Conservation (phyloP, 2,797 vertebrate genomes). For the Nyctalus aviator region DNA sequence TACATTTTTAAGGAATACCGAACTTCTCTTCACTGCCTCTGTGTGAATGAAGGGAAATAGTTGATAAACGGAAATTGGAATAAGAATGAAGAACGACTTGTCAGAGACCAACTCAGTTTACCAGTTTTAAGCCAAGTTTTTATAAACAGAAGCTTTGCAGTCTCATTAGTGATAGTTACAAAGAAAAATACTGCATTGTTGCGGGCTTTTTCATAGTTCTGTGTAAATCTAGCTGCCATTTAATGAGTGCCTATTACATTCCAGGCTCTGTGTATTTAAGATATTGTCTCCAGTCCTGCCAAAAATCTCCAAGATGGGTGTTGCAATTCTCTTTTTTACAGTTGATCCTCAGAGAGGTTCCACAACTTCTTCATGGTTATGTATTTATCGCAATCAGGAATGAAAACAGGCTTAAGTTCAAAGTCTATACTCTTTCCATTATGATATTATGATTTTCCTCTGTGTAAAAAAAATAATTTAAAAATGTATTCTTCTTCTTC, state of each 20-base stretch:
- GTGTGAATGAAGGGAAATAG: background rate
- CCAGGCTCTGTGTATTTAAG: background rate
- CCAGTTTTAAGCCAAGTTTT: background rate
- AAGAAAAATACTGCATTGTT: background rate
- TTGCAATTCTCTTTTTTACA: background rate
- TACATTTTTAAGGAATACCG: background rate
- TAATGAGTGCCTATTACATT: background rate
- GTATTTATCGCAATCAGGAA: background rate
- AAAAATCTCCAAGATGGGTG: background rate
- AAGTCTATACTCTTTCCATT: background rate
- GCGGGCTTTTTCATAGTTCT: background rate
- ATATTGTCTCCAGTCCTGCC: background rate
- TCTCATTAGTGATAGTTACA: slow-evolving; percentile 26
- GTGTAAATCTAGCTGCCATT: background rate
- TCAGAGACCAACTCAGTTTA: background rate
- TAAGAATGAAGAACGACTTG: background rate
- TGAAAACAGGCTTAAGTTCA: background rate
- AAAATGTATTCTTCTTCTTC: background rate
- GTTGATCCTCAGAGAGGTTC: background rate
- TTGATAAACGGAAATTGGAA: background rate
- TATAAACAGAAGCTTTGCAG: slow-evolving; percentile 7
- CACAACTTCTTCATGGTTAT: background rate
- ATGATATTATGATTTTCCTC: background rate
- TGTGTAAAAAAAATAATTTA: slow-evolving; percentile 17
- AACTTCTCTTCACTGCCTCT: background rate